Conservation (phyloP, 1,140 invertebrate genomes). For the Bombus waltoni region DNA sequence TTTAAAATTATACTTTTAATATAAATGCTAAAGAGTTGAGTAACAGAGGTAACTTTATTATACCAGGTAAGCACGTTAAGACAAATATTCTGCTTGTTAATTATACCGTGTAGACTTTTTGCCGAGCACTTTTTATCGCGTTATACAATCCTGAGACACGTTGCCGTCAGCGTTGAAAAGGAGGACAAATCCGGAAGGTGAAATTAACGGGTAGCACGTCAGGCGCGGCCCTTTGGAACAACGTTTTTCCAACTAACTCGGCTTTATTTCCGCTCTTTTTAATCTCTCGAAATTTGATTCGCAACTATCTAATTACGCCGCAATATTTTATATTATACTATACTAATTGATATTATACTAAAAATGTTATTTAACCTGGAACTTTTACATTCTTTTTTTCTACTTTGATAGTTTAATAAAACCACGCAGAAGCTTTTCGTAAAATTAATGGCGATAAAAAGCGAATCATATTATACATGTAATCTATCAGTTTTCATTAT, state of each 20-base stretch:
- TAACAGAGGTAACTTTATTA: neutral
- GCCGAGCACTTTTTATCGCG: neutral
- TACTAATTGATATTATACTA: too few species aligned
- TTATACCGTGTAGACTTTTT: neutral
- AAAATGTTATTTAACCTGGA: neutral
- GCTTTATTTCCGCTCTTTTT: neutral
- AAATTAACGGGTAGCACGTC: neutral
- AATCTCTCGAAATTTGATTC: neutral
- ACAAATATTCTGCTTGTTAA: constrained; percentile 6
- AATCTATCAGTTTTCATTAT: too few species aligned
- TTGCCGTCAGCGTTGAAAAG: neutral
- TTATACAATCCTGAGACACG: constrained; percentile 14
- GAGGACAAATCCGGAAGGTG: neutral
- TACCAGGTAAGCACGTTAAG: neutral
- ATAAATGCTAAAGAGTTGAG: constrained; percentile 1
- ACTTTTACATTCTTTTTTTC: too few species aligned
- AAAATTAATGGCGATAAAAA: too few species aligned
- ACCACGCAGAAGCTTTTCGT: too few species aligned
- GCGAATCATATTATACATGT: too few species aligned
- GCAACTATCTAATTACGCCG: neutral
- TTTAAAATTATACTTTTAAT: neutral
- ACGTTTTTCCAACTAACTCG: neutral
- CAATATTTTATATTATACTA: too few species aligned
- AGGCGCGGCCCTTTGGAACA: neutral
- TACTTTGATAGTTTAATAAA: too few species aligned